These are phyloP conservation scores for Chinchilla lanigera DNA, from an alignment of 2,113 vertebrate species.

Conservation along the genomic window DNA sequence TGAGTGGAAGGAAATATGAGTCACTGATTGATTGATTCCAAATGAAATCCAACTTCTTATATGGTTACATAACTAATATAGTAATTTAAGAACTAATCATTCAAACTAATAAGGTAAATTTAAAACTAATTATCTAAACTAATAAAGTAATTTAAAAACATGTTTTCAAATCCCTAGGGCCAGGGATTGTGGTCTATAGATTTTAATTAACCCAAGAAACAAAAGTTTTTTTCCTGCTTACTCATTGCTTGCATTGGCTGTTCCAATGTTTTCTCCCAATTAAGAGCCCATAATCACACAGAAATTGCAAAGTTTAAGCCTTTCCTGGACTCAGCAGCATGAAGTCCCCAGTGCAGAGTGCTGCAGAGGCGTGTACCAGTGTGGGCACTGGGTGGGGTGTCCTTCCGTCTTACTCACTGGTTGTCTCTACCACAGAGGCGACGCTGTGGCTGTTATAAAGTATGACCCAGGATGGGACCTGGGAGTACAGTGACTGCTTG, in stretches of 20 bases:
- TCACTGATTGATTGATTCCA: not conserved
- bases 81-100: not conserved
- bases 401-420: not conserved
- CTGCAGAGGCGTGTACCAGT: not conserved
- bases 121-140: not conserved
- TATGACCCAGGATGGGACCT: not conserved
- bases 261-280: not conserved
- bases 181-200: not conserved
- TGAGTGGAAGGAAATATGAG: not conserved
- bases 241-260: not conserved
- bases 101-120: not conserved
- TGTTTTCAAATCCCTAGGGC: not conserved
- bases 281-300: not conserved
- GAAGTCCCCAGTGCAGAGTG: fast-evolving
- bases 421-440: too few species aligned
- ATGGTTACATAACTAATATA: not conserved
- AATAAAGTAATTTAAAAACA: not conserved
- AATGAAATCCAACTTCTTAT: not conserved
- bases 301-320: not conserved
- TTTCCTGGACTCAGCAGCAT: fast-evolving
- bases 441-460: fast-evolving
- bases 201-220: not conserved
- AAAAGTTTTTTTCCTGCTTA: too few species aligned
- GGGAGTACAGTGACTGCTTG: not conserved
- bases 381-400: fast-evolving